Evolutionary conservation across 2,113 vertebrate genomes (phyloP).

Genomic region (Melierax canorus): DNA sequence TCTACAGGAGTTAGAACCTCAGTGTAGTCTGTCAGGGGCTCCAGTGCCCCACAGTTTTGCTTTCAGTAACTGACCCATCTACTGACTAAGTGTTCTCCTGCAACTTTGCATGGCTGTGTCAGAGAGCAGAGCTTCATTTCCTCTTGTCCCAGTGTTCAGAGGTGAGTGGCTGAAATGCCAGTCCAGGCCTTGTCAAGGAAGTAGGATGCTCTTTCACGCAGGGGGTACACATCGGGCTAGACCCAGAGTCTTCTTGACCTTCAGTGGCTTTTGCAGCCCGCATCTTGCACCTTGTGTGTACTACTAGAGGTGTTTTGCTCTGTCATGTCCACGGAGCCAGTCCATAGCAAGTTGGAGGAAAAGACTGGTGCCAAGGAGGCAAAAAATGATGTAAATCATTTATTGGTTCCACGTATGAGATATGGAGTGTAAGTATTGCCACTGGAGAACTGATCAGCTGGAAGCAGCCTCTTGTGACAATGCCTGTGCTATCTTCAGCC

Average conservation of each 20-base stretch:
- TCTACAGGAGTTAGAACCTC: background rate
- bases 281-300: background rate
- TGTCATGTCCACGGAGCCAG: background rate
- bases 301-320: background rate
- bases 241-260: background rate
- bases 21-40: background rate
- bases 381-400: background rate
- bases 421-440: background rate
- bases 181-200: background rate
- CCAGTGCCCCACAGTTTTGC: background rate
- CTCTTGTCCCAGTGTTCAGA: background rate
- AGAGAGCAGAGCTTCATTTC: background rate
- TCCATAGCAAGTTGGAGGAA: background rate
- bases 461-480: background rate
- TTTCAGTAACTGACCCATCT: background rate
- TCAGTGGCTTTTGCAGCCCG: background rate
- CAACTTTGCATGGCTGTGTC: background rate
- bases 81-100: background rate
- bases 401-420: background rate
- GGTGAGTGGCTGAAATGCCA: background rate
- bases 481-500: background rate
- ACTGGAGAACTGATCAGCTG: background rate
- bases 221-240: no score
- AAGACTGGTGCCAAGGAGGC: background rate
- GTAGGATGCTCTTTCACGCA: background rate